These are phyloP conservation scores for zebrafish (Danio rerio) DNA, from an alignment of 2,113 vertebrate genomes.

Conservation along the genomic window GRCz12tu NC_133187.1:23555001-23555500, in stretches of 20 bases:
- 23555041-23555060: neutral
- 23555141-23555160: constrained; percentile 70
- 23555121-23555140: constrained; percentile 67
- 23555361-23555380: constrained; percentile 80
- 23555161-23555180: constrained; percentile 70
- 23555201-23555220: constrained; percentile 69
- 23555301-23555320: constrained; percentile 63
- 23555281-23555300: constrained; percentile 52
- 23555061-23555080: neutral
- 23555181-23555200: constrained; percentile 66
- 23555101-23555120: constrained; percentile 25
- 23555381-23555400: constrained; percentile 68
- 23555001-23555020: constrained; percentile 56
- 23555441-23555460: constrained; percentile 79
- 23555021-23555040: constrained; percentile 11
- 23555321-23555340: constrained; percentile 58
- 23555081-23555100: neutral
- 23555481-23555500: constrained; percentile 72
- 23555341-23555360: constrained; percentile 49
- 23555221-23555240: constrained; percentile 69
- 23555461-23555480: constrained; percentile 71
- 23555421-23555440: constrained; percentile 71
- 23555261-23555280: constrained; percentile 64
- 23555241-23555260: constrained; percentile 60
- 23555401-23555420: constrained; percentile 57